Percentiles rank a stretch among this genome's conserved stretches.
Conservation (phyloP, 2,113 vertebrate genomes). For the Megalops atlanticus region DNA sequence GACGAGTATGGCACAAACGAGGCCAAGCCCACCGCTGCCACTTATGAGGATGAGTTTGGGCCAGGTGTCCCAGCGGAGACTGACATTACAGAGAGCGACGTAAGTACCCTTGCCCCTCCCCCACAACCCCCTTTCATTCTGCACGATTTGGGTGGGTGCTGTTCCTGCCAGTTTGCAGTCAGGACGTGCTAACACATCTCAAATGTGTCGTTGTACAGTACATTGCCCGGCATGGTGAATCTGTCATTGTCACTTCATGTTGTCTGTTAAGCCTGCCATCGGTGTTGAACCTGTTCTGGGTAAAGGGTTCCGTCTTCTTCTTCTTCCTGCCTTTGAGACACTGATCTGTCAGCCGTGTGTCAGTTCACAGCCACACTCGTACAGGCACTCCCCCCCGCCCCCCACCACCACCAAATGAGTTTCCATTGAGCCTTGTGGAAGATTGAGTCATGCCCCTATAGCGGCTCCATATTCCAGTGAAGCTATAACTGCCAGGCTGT, state of each 20-base stretch:
- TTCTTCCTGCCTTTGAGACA: neutral
- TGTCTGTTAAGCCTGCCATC: constrained; percentile 32
- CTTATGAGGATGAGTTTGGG: constrained; percentile 86
- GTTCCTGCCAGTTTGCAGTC: neutral
- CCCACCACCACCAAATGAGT: neutral
- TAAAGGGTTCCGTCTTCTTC: constrained; percentile 13
- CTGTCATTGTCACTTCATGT: constrained; percentile 49
- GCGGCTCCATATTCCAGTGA: constrained; percentile 12
- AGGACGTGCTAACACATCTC: constrained; percentile 29
- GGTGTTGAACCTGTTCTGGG: neutral
- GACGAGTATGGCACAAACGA: constrained; percentile 89
- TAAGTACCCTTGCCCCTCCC: constrained; percentile 74
- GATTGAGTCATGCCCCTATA: constrained; percentile 14
- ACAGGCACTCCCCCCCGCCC: neutral
- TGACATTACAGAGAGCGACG: constrained; percentile 84
- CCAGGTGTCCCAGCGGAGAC: constrained; percentile 92
- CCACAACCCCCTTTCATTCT: neutral
- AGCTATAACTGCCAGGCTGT: constrained; percentile 39
- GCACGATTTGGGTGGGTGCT: constrained; percentile 51
- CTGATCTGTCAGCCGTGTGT: neutral
- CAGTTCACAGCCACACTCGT: too few species aligned
- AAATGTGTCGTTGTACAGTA: constrained; percentile 41
- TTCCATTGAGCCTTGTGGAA: neutral
- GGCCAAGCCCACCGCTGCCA: constrained; percentile 71
- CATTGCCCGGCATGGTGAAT: constrained; percentile 51